Percentiles rank a stretch among this genome's conserved stretches.
Evolutionary conservation across 2,113 vertebrate species (phyloP).

Genomic region (Psittacula cyanocephala): DNA sequence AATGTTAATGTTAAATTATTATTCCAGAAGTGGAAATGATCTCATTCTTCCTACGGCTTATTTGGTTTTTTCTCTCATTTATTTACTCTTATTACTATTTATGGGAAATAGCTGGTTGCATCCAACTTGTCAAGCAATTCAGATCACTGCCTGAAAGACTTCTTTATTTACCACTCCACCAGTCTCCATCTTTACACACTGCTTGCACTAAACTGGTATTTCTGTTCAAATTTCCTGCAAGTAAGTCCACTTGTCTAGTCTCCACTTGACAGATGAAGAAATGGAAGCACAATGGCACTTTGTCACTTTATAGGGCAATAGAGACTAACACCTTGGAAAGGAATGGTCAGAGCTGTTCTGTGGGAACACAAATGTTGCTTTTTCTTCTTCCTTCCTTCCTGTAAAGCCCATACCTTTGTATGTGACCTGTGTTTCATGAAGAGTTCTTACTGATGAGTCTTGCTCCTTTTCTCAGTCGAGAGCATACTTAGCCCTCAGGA

Average conservation of each 20-base stretch:
- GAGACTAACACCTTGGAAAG: not conserved
- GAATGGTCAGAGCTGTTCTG: not conserved
- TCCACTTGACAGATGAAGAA: not conserved
- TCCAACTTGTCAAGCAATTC: not conserved
- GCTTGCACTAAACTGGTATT: not conserved
- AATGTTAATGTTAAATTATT: conserved; percentile 1
- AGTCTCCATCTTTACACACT: not conserved
- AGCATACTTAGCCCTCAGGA: not conserved
- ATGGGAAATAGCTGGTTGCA: not conserved
- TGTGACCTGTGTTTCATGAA: not conserved
- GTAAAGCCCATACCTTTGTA: not conserved
- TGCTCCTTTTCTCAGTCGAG: not conserved
- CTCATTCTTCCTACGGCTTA: conserved; percentile 14
- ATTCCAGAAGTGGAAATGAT: conserved; percentile 33
- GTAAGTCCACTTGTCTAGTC: not conserved
- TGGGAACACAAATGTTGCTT: not conserved
- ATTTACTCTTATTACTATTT: not conserved
- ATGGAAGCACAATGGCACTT: not conserved
- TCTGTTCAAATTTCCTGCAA: not conserved
- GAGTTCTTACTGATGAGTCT: not conserved
- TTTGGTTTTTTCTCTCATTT: conserved; percentile 23
- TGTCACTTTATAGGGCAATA: not conserved
- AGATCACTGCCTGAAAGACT: not conserved
- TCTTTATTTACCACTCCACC: not conserved
- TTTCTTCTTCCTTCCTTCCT: not conserved